These are phyloP conservation scores for Nannobrachium achirus DNA, from an alignment of 2,113 vertebrate species.

Conservation along the genomic window DNA sequence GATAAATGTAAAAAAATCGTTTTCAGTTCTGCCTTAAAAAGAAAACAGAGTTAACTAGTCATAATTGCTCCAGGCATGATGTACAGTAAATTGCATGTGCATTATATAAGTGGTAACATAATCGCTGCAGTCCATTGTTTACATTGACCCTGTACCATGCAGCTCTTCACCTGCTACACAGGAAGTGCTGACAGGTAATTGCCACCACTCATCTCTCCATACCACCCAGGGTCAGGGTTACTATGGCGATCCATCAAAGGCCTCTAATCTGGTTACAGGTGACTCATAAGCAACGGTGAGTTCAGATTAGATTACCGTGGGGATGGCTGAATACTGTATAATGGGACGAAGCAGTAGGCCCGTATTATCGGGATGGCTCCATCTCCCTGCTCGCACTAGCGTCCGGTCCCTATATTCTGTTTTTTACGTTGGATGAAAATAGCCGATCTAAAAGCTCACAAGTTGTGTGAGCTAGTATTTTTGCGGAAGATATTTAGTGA, in stretches of 20 bases:
- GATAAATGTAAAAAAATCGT: too few species aligned
- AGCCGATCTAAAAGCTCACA: too few species aligned
- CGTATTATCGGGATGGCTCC: conserved; percentile 62
- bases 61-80: too few species aligned
- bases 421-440: too few species aligned
- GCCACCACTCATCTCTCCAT: conserved; percentile 12
- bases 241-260: conserved; percentile 55
- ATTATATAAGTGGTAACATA: too few species aligned
- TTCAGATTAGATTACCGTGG: conserved; percentile 54
- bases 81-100: too few species aligned
- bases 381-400: conserved; percentile 19
- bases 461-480: too few species aligned
- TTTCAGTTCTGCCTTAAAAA: too few species aligned
- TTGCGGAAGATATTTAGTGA: too few species aligned
- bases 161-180: background rate
- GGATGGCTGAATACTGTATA: conserved; percentile 55
- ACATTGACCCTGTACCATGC: background rate
- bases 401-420: too few species aligned
- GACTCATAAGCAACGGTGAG: conserved; percentile 59
- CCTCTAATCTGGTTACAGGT: conserved; percentile 54
- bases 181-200: conserved; percentile 44
- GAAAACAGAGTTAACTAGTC: too few species aligned
- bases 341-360: conserved; percentile 55
- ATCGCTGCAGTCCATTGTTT: background rate
- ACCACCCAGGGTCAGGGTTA: conserved; percentile 26